Evolutionary conservation across 2,888 invertebrate species (phyloP), one percentile per base, ranked within the genome.

Genomic region (Ischnus inquisitorius): DNA sequence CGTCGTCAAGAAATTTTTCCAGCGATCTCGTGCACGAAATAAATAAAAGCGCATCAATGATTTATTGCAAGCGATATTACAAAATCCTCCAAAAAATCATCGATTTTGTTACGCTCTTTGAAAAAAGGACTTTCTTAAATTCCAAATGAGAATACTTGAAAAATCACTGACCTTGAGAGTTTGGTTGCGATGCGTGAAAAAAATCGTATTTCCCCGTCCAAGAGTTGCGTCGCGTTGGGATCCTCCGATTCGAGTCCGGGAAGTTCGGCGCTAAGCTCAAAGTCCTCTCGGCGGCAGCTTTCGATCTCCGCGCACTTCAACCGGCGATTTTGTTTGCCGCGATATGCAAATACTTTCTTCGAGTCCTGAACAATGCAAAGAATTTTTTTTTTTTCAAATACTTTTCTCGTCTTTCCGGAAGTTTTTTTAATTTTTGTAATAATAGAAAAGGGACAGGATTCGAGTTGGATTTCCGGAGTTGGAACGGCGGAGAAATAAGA

Each of bases 111-210:
- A 65, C 16, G 12, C 16, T 34, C 10, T 16, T 60, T 4, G 8
- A 57, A n/a, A 43, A 67, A 28, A 79, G 46, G 10, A 0, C 0
- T 34, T 34, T 16, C 3, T 0, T 72, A 0, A 41, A 1, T 5
- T 1, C 22, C 10, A 2, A 43, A 16, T 12, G 0, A 46, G 25
- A 25, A 14, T 25, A 12, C 25, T 3, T 25, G 46, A 22, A 28
- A 16, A 12, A 48, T 43, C 28, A 82, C 82, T 82, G 69, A 82
- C 82, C 82, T 75, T 46, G 69, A 57, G 14, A 43, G 22, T 34
- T 25, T 48, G 8, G 46, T 79, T 46, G 41, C 2, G 51, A 25
- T 10, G 57, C 43, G 54, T 22, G n/a, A 43, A 60, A 46, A 74
- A 64, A 74, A 16, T 14, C 25, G 16, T 65, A 46, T 57, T 34